These are phyloP conservation scores for Dipodomys ordii DNA, from an alignment of 2,113 vertebrate species.

Conservation along the genomic window DNA sequence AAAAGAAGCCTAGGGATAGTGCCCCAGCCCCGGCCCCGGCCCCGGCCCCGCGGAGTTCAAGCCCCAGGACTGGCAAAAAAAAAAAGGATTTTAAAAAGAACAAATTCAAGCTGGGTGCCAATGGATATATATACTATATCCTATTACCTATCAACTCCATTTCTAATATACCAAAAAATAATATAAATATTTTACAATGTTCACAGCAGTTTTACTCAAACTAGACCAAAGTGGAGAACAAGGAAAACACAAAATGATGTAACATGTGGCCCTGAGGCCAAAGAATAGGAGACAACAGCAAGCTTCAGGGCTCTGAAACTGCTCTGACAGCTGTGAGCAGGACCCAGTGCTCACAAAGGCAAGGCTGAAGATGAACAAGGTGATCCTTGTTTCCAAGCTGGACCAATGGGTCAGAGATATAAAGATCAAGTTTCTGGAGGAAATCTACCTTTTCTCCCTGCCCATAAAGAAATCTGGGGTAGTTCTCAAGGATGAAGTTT, in stretches of 20 bases:
- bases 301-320: no score
- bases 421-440: neutral
- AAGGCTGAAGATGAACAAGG: neutral
- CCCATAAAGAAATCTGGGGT: no score
- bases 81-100: no score
- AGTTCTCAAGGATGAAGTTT: no score
- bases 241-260: neutral
- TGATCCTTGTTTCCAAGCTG: neutral
- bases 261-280: no score
- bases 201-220: slow-evolving; percentile 18
- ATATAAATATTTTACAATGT: neutral
- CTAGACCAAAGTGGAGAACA: neutral
- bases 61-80: no score
- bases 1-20: no score
- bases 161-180: neutral
- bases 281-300: no score
- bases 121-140: neutral
- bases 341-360: neutral
- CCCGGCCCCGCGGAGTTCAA: no score
- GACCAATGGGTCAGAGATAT: neutral
- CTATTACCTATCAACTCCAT: neutral
- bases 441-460: neutral
- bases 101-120: no score
- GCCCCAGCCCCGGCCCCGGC: no score
- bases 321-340: no score